Evolutionary conservation across 1,140 invertebrate species (phyloP).

Genomic region (Lerema accius): DNA sequence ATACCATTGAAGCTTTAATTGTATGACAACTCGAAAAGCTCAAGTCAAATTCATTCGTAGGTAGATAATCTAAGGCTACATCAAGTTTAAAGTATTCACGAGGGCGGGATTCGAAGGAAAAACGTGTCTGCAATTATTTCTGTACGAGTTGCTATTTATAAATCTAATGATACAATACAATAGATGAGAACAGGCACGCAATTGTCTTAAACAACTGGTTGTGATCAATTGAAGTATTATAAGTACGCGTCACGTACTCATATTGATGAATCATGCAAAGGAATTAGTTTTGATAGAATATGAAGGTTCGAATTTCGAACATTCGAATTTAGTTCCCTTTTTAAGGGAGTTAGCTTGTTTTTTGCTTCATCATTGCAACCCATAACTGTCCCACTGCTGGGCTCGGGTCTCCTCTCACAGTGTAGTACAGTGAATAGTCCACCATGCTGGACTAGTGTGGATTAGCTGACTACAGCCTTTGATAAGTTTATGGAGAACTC

Average conservation of each 20-base stretch:
- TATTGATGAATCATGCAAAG: neutral
- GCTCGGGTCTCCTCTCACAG: no score
- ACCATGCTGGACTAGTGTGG: no score
- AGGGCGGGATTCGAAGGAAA: constrained; percentile 35
- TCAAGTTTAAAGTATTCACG: constrained; percentile 39
- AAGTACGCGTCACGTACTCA: neutral
- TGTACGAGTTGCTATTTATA: constrained; percentile 28
- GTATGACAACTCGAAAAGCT: constrained; percentile 28
- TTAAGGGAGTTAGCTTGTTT: no score
- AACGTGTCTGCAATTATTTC: constrained; percentile 41
- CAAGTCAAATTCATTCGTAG: constrained; percentile 5
- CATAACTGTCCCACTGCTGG: no score
- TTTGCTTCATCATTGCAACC: no score
- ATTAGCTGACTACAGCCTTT: no score
- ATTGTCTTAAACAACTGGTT: constrained; percentile 36
- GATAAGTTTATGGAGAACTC: no score
- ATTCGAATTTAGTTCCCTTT: no score
- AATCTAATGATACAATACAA: constrained; percentile 34
- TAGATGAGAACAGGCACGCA: constrained; percentile 44
- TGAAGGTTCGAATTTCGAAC: no score
- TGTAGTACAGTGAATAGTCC: no score
- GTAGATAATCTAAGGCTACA: constrained; percentile 42
- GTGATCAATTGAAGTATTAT: neutral
- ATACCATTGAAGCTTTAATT: no score
- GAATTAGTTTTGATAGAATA: no score